These are phyloP conservation scores for Panagrolaimus sp. DNA, from an alignment of 1,140 invertebrate species.

Conservation along the genomic window DNA sequence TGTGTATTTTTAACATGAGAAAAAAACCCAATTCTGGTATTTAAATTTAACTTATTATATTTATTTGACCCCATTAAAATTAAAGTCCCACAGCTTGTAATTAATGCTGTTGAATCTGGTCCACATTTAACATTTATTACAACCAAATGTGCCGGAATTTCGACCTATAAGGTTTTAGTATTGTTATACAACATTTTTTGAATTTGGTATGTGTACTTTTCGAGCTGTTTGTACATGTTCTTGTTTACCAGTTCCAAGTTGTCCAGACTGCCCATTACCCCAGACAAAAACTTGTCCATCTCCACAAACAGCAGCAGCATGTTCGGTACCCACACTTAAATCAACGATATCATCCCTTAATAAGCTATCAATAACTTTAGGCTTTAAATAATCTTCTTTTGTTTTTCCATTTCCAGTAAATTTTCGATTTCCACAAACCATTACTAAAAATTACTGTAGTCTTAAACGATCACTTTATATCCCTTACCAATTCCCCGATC, in stretches of 20 bases:
- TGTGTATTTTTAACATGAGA: conserved; percentile 42
- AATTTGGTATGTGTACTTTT: conserved; percentile 20
- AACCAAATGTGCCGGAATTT: conserved; percentile 61
- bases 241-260: conserved; percentile 66
- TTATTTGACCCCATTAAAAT: conserved; percentile 69
- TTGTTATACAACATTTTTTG: neutral
- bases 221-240: conserved; percentile 61
- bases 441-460: conserved; percentile 58
- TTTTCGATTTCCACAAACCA: conserved; percentile 70
- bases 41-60: conserved; percentile 69
- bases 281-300: conserved; percentile 68
- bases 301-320: conserved; percentile 66
- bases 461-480: too few relatives aligned
- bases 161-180: conserved; percentile 59
- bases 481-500: conserved; percentile 66
- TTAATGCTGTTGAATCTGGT: conserved; percentile 64
- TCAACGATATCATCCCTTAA: conserved; percentile 65
- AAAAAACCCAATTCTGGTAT: conserved; percentile 62
- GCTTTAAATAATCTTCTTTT: conserved; percentile 62
- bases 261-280: conserved; percentile 66
- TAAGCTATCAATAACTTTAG: conserved; percentile 66
- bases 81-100: conserved; percentile 66
- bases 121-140: conserved; percentile 66
- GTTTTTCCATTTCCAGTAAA: conserved; percentile 69
- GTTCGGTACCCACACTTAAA: conserved; percentile 67